These are phyloP conservation scores for Otocyon megalotis DNA, from an alignment of 2,113 vertebrate genomes.

Conservation along the genomic window DNA sequence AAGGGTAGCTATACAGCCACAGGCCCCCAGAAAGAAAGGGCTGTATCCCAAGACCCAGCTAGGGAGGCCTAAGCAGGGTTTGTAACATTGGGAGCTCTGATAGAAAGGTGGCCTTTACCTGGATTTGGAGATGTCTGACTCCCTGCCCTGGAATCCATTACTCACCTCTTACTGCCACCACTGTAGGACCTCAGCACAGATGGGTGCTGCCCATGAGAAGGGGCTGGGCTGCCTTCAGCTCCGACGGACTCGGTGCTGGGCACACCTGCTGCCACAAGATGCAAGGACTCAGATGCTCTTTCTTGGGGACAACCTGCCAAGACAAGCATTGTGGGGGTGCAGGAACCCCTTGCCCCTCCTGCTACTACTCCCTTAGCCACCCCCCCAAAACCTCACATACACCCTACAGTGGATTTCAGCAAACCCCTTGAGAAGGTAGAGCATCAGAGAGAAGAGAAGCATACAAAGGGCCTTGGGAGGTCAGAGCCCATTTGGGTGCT, in stretches of 20 bases:
- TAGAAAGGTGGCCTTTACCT: neutral
- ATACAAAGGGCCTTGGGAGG: neutral
- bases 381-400: neutral
- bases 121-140: constrained; percentile 33
- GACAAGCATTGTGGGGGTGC: constrained; percentile 53
- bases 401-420: neutral
- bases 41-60: neutral
- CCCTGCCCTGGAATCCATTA: constrained; percentile 51
- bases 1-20: neutral
- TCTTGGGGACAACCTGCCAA: constrained; percentile 68
- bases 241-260: constrained; percentile 59
- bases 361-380: neutral
- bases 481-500: neutral
- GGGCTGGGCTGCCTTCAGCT: constrained; percentile 50
- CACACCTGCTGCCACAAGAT: constrained; percentile 23
- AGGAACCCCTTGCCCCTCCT: constrained; percentile 36
- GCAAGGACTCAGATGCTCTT: constrained; percentile 38
- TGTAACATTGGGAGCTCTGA: neutral
- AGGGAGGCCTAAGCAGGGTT: neutral
- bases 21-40: neutral
- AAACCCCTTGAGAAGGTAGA: constrained; percentile 10
- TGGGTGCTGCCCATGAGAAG: constrained; percentile 52
- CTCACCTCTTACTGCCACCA: constrained; percentile 70
- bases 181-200: constrained; percentile 58
- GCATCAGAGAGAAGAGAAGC: neutral